These are phyloP conservation scores for Noturus placidus DNA, from an alignment of 2,113 vertebrate species.

Conservation along the genomic window DNA sequence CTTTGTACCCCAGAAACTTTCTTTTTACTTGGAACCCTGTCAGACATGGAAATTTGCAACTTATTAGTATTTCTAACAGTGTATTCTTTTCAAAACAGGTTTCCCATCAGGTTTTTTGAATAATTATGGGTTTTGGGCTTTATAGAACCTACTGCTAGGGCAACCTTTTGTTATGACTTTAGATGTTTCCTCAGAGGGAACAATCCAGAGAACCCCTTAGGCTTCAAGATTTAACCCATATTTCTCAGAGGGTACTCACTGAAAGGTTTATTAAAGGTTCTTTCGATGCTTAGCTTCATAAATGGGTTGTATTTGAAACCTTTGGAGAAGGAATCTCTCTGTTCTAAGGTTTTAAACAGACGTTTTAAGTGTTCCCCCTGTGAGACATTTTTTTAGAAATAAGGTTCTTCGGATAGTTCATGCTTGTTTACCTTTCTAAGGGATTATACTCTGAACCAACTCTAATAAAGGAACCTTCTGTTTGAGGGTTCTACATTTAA, in stretches of 20 bases:
- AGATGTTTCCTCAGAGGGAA: too few species aligned
- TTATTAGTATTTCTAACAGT: too few species aligned
- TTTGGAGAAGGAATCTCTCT: neutral
- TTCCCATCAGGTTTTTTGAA: neutral
- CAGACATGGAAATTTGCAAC: too few species aligned
- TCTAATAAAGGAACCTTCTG: neutral
- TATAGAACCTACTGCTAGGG: too few species aligned
- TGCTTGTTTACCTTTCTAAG: neutral
- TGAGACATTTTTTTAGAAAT: neutral
- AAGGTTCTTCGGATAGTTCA: neutral
- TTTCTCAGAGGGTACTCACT: too few species aligned
- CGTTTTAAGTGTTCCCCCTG: neutral
- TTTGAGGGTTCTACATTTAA: neutral
- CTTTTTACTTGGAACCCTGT: neutral
- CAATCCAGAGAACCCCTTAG: too few species aligned
- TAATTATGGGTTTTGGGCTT: neutral
- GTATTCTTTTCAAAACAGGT: neutral
- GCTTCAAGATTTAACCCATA: too few species aligned
- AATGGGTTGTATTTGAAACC: too few species aligned
- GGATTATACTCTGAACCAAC: neutral
- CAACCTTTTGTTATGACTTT: too few species aligned
- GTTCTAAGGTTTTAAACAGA: too few species aligned
- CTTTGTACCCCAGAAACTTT: neutral
- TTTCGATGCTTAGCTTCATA: too few species aligned
- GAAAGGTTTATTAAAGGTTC: too few species aligned